Conservation (phyloP, 2,113 vertebrate species). For the Ptychochromis oligacanthus region DNA sequence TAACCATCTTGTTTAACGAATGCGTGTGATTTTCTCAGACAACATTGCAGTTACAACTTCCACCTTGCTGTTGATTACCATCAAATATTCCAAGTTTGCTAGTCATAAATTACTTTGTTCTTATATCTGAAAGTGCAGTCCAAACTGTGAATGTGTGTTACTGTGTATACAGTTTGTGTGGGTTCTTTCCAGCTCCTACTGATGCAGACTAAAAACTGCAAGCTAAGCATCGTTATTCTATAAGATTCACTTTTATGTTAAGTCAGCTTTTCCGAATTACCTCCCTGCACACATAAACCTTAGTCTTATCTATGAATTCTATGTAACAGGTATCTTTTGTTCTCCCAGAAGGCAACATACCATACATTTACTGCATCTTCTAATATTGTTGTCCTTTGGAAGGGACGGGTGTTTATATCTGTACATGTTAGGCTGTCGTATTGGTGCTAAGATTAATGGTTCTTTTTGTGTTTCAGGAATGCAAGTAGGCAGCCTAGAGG, state of each 20-base stretch:
- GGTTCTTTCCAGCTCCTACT: conserved; percentile 4
- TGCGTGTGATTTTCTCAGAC: no score
- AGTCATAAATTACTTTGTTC: not conserved
- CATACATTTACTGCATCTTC: not conserved
- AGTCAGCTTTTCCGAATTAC: conserved; percentile 64
- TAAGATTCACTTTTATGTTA: conserved; percentile 48
- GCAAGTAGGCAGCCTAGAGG: not conserved
- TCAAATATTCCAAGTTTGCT: not conserved
- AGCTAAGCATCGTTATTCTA: conserved; percentile 49
- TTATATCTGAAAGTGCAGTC: not conserved
- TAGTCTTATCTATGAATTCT: not conserved
- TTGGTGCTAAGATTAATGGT: conserved; percentile 13
- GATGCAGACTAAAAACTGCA: conserved; percentile 47
- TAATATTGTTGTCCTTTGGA: conserved; percentile 9
- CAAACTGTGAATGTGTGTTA: not conserved
- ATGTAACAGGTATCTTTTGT: conserved; percentile 54
- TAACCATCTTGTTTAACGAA: not conserved
- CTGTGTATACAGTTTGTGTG: not conserved
- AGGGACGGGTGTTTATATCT: not conserved
- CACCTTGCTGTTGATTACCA: not conserved
- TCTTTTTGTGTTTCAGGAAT: conserved; percentile 16
- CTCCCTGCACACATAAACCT: not conserved
- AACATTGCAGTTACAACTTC: no score
- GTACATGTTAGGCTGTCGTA: not conserved
- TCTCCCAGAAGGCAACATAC: not conserved